Base-by-base conservation (phyloP, 2,888 invertebrate species). In the Drosophila longiperda region DNA sequence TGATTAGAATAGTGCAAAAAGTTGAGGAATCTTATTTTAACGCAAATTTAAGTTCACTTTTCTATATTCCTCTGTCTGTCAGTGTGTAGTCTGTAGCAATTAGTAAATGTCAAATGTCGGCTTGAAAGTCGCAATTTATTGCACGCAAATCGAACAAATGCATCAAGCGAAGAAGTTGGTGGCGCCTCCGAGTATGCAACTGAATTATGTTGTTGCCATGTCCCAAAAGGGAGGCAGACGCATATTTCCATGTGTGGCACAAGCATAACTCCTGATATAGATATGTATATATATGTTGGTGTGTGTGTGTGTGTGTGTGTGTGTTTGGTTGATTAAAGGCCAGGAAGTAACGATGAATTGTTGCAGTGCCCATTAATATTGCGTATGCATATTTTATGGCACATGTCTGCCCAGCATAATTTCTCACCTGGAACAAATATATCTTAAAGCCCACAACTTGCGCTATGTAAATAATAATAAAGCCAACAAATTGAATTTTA, bases 21-120 rank as follows among this genome's bases (percentile, higher is more conserved):
- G 48, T 57, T n/a, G 32, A 26, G 9, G 42, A 61, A 50, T 60
- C 38, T 15, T 9, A 40, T 60, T 72, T 45, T 33, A 26, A 29
- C 11, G 9, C 42, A 33, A 48, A 40, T 64, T 61, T 52, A 50
- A 62, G 52, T 48, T 63, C 59, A 69, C 58, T 5, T 12, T 12
- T 53, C 17, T 20, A 9, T 3, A 32, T 29, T 2, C 32, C 17
- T 34, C 12, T 26, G 20, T 53, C 57, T 63, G 61, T 49, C 15
- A 15, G 45, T 45, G 15, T 23, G 45, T 15, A n/a, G 20, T 15
- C 23, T 82, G 70, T 69, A 62, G 86, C 87, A 90, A 89, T 87
- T 87, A 87, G 91, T 90, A 88, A 90, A 89, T 85, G 86, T 78
- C 91, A 90, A 90, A 90, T 74, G 23, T 85, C 63, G 67, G 48